These are phyloP conservation scores for Enteromius fasciolatus DNA, from an alignment of 2,797 vertebrate genomes.

Conservation along the genomic window DNA sequence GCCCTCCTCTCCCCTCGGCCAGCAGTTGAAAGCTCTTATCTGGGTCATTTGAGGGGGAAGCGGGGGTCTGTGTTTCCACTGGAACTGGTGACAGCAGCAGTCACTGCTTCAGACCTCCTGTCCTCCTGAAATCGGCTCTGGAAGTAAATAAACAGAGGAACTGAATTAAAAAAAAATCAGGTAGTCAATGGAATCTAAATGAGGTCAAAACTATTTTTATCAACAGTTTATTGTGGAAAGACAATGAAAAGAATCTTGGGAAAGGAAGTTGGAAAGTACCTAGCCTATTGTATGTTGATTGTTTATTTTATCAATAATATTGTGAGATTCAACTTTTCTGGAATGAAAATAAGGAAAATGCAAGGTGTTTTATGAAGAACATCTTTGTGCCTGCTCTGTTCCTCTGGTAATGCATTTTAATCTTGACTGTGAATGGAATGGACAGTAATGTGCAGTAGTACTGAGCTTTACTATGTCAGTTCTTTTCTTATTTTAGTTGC, in stretches of 20 bases:
- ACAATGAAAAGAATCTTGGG: background rate
- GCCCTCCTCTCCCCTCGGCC: constrained; percentile 65
- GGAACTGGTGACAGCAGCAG: constrained; percentile 53
- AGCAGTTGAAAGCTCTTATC: constrained; percentile 74
- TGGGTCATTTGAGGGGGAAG: constrained; percentile 68
- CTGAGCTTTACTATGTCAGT: background rate
- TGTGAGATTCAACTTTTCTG: background rate
- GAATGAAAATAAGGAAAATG: background rate
- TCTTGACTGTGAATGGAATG: background rate
- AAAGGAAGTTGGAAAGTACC: background rate
- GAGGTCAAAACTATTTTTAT: background rate
- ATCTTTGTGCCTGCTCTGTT: background rate
- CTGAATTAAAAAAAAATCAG: background rate
- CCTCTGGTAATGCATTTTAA: background rate
- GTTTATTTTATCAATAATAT: background rate
- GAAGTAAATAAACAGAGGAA: constrained; percentile 18
- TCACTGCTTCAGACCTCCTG: constrained; percentile 40
- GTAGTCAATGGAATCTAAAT: background rate
- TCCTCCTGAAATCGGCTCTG: constrained; percentile 10
- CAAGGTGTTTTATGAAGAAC: no score
- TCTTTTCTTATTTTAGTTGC: background rate
- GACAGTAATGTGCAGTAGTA: background rate
- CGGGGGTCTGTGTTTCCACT: constrained; percentile 47
- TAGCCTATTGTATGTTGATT: no score
- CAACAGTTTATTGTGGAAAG: background rate